Evolutionary conservation across 2,797 vertebrate genomes (phyloP), one percentile per base, ranked within the genome.

Genomic region (Betta splendens): DNA sequence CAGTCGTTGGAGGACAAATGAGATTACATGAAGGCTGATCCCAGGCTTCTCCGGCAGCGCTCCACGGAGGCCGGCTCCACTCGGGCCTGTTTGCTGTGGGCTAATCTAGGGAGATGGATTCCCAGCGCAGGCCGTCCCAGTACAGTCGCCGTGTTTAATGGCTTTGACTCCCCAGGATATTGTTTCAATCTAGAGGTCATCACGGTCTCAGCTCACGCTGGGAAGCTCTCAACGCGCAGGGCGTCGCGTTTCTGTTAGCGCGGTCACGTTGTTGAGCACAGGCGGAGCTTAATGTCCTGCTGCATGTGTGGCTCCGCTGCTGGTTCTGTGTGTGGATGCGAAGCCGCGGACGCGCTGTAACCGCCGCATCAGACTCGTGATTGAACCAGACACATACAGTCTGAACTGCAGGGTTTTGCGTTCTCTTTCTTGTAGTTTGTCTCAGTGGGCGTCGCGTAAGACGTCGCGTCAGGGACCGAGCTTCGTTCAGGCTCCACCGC

Each of bases 151-250:
- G 79, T 77, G 72, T 61, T 81, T 78, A 84, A 87, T 81, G 71
- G 72, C 37, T 76, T 81, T 50, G 67, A 81, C 79, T 87, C 83
- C 84, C 73, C 44, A 37, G 80, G 79, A 81, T 83, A 78, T 81
- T 69, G 80, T 84, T 84, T 75, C 77, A 86, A 80, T 87, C 82
- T 83, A 86, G 80, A 87, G 82, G 83, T 87, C 83, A 79, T 64
- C 54, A 37, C 39, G 72, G 82, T 80, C 71, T 71, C 17, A 51
- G 69, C 69, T 73, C 38, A 12, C 58, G 54, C 64, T 28, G 7
- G 56, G 58, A 59, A 47, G 68, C 66, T 79, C 63, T 79, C 67
- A 37, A 70, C 75, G 59, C 29, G 55, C 39, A n/a, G 21, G 28
- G 33, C 57, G 38, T 61, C 38, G 60, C 43, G 69, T 69, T 54